These are phyloP conservation scores for Dendroctonus valens DNA, from an alignment of 1,140 invertebrate species.

Conservation along the genomic window DNA sequence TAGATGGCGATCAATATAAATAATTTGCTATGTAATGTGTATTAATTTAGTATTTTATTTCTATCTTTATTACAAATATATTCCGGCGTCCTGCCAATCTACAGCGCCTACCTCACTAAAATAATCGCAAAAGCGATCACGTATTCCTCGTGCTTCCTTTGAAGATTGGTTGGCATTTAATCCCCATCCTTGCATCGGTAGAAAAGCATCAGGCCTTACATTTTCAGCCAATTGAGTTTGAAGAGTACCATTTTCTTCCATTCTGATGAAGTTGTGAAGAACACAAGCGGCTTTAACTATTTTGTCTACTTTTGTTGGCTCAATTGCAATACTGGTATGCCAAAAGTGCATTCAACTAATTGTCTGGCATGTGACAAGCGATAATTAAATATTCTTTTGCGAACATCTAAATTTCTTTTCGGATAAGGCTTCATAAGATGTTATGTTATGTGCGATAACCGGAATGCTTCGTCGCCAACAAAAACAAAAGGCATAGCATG, in stretches of 20 bases:
- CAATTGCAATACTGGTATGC: constrained; percentile 5
- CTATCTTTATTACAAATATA: too few relatives aligned
- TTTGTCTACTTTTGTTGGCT: constrained; percentile 11
- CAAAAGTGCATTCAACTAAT: constrained; percentile 11
- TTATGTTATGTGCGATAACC: neutral
- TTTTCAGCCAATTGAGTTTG: too few relatives aligned
- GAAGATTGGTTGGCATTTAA: neutral
- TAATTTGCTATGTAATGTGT: neutral
- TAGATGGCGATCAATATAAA: neutral
- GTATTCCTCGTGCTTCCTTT: neutral
- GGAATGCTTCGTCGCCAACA: neutral
- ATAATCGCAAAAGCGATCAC: neutral
- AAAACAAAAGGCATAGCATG: constrained; percentile 1
- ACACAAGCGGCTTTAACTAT: constrained; percentile 25
- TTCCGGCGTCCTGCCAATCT: neutral
- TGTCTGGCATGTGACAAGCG: neutral
- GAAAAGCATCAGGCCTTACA: too few relatives aligned
- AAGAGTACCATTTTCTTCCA: neutral
- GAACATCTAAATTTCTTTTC: neutral
- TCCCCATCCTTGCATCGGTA: neutral
- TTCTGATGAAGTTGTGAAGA: constrained; percentile 28
- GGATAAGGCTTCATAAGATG: neutral
- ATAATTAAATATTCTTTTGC: neutral
- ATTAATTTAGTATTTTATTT: neutral
- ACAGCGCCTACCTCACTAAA: neutral